Evolutionary conservation across 2,113 vertebrate genomes (phyloP).

Genomic region (Arizona elegans): DNA sequence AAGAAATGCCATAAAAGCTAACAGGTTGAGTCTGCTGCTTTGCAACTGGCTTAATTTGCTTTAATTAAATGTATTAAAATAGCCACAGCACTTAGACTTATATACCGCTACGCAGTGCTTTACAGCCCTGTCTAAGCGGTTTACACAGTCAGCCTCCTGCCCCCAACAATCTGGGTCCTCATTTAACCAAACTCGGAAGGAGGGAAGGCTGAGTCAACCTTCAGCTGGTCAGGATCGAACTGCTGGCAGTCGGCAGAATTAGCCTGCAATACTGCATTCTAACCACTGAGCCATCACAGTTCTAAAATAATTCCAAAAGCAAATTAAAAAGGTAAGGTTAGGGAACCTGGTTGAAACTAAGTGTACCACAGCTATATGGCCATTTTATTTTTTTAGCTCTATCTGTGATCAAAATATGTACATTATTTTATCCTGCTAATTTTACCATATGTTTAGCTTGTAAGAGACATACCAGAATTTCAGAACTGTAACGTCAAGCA

Average conservation of each 20-base stretch:
- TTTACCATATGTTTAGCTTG: neutral
- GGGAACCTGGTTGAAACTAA: neutral
- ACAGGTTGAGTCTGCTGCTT: neutral
- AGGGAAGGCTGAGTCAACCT: too few relatives aligned
- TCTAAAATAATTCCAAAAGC: neutral
- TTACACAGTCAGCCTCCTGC: too few relatives aligned
- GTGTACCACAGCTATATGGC: neutral
- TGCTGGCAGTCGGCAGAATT: too few relatives aligned
- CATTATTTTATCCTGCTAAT: too few relatives aligned
- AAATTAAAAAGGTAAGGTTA: neutral
- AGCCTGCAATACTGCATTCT: too few relatives aligned
- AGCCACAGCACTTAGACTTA: too few relatives aligned
- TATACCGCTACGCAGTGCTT: too few relatives aligned
- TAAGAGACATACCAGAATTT: neutral
- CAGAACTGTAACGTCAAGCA: neutral
- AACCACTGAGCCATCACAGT: too few relatives aligned
- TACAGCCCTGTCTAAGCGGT: too few relatives aligned
- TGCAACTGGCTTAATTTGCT: neutral
- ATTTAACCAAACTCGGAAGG: too few relatives aligned
- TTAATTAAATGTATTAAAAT: neutral
- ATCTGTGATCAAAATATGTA: neutral
- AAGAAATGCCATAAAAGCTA: neutral
- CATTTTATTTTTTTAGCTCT: neutral
- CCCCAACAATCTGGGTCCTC: too few relatives aligned
- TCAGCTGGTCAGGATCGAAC: too few relatives aligned